Base-by-base conservation (phyloP, 2,888 invertebrate genomes). In the Temnothorax ravouxi region DNA sequence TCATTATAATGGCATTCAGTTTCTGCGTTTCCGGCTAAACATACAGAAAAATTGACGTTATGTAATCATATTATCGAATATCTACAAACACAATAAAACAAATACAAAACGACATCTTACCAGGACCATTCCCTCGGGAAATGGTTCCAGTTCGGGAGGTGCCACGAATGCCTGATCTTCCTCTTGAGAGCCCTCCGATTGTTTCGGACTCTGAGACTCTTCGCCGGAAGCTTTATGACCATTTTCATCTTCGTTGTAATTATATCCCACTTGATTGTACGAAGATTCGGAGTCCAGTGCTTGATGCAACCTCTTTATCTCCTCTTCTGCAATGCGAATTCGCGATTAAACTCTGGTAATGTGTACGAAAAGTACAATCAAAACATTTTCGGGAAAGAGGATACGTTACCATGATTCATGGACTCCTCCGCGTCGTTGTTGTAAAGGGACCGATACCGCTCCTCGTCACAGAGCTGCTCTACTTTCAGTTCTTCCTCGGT, bases 401-500 rank as follows among this genome's bases (percentile, higher is more conserved):
- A 71, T 76, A 69, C 4, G 3, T 94, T 95, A 98, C 99, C 99
- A 97, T 98, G 98, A 95, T 98, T 98, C 96, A 98, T 96, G 88
- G 97, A 97, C 93, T 98, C 98, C 94, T 99, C 98, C 94, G 97
- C 97, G 92, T 99, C 97, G 95, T 98, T 98, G 84, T 97, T 97
- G 93, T 97, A 97, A 69, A 99, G 96, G 29, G 98, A 98, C 85
- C 97, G 96, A 95, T 99, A 99, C 67, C 99, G 96, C 95, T 99
- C 99, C 94, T 98, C 98, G 94, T 99, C 99, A 95, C 99, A 99
- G 80, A 98, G 95, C 93, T 97, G 97, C 95, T 99, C 99, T 88
- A 99, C 97, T 86, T 97, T 97, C 89, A 96, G 96, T 94, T 98
- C 98, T 67, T 97, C 97, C 90, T 96, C 96, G 66, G 97, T 97